Conservation (phyloP, 37 sponge, comb jelly and placozoan species). For the Beroe forskalii region DNA sequence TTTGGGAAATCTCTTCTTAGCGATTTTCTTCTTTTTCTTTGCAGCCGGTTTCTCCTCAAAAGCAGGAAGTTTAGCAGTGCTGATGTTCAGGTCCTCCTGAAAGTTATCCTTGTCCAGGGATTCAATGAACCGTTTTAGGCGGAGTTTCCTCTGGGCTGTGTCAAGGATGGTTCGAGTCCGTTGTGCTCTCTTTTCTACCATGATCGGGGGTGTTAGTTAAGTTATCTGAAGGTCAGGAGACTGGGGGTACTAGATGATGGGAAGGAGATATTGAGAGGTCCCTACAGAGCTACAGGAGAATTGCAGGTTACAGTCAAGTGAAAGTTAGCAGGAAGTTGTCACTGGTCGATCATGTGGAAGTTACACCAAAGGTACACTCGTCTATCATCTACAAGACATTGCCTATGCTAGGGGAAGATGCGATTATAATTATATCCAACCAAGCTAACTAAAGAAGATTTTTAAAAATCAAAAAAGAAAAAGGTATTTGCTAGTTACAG, state of each 20-base stretch:
- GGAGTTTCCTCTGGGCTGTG: conserved; percentile 48
- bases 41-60: conserved; percentile 54
- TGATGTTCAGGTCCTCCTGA: conserved; percentile 55
- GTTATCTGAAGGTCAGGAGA: background rate
- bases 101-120: conserved; percentile 63
- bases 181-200: conserved; percentile 58
- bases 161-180: conserved; percentile 39
- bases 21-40: conserved; percentile 25
- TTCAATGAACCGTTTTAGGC: conserved; percentile 47
- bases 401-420: too few relatives aligned
- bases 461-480: too few relatives aligned
- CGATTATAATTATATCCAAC: too few relatives aligned
- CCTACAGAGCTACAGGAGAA: background rate
- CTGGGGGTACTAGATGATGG: too few relatives aligned
- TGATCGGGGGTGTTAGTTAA: background rate
- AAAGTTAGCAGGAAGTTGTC: too few relatives aligned
- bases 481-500: too few relatives aligned
- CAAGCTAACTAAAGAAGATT: too few relatives aligned
- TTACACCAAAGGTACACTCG: too few relatives aligned
- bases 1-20: conserved; percentile 31
- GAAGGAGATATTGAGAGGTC: too few relatives aligned
- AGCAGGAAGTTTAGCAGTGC: conserved; percentile 41
- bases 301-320: too few relatives aligned
- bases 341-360: too few relatives aligned
- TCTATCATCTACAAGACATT: too few relatives aligned